A percentile compares a stretch with the other conserved stretches of the same genome.
phyloP scores from a whole-genome alignment of 1,140 invertebrate genomes.

The Hermetia illucens region DNA sequence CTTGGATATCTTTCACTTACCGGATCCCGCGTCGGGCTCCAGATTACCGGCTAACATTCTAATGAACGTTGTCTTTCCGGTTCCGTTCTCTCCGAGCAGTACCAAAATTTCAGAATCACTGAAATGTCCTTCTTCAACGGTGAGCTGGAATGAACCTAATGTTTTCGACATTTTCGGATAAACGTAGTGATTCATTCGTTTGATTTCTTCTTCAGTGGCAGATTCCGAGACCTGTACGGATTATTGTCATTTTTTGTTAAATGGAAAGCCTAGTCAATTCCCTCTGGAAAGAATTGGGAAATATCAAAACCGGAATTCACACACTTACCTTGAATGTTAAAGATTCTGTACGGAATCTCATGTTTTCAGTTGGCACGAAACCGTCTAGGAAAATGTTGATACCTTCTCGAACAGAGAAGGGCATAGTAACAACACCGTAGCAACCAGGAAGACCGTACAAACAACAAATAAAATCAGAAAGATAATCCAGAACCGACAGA shows the following conservation, averaged over 20 bases:
- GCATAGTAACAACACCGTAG: constrained; percentile 98
- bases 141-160: constrained; percentile 67
- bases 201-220: constrained; percentile 82
- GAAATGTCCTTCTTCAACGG: constrained; percentile 76
- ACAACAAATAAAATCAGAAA: constrained; percentile 96
- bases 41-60: constrained; percentile 90
- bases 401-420: constrained; percentile 93
- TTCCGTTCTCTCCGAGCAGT: constrained; percentile 93
- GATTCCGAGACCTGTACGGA: constrained; percentile 97
- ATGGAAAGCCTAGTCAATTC: too few relatives aligned
- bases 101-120: constrained; percentile 98
- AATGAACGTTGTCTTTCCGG: constrained; percentile 97
- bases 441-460: constrained; percentile 92
- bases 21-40: constrained; percentile 66
- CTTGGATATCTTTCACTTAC: too few relatives aligned
- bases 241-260: too few relatives aligned
- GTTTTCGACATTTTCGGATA: constrained; percentile 74
- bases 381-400: constrained; percentile 99
- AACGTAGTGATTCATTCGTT: constrained; percentile 83
- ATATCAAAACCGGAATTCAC: too few relatives aligned
- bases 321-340: constrained; percentile 76
- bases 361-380: constrained; percentile 95
- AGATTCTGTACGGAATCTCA: constrained; percentile 88
- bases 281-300: too few relatives aligned
- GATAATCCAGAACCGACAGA: constrained; percentile 91